Conservation (phyloP, 2,113 vertebrate species). For the Cromileptes altivelis region DNA sequence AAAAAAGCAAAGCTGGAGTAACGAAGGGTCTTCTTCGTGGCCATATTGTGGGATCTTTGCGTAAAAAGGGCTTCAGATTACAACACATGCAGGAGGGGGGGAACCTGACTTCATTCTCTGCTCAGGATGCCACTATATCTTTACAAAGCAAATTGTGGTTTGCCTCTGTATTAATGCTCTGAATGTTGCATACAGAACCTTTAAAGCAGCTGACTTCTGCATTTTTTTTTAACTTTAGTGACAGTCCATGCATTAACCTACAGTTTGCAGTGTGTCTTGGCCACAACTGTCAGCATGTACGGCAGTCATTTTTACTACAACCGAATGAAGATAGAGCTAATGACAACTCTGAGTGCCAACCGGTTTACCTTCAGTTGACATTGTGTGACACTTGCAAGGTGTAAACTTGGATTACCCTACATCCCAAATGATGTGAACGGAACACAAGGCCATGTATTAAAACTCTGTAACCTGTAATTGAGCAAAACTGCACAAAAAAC, state of each 20-base stretch:
- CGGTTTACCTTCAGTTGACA: background rate
- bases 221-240: background rate
- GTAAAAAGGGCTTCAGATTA: too few relatives aligned
- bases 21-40: too few relatives aligned
- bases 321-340: too few relatives aligned
- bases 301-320: background rate
- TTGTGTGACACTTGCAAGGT: background rate
- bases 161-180: too few relatives aligned
- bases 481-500: background rate
- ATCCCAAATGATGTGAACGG: background rate
- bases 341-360: background rate
- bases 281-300: background rate
- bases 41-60: too few relatives aligned
- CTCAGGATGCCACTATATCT: too few relatives aligned
- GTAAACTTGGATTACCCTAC: background rate
- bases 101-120: too few relatives aligned
- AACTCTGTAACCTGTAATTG: background rate
- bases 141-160: too few relatives aligned
- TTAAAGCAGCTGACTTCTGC: background rate
- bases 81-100: too few relatives aligned
- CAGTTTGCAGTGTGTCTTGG: background rate
- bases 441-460: background rate
- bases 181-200: too few relatives aligned
- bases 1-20: too few relatives aligned
- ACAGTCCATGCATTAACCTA: background rate